Evolutionary conservation across 2,113 vertebrate genomes (phyloP).

Genomic region (Tragelaphus strepsiceros): DNA sequence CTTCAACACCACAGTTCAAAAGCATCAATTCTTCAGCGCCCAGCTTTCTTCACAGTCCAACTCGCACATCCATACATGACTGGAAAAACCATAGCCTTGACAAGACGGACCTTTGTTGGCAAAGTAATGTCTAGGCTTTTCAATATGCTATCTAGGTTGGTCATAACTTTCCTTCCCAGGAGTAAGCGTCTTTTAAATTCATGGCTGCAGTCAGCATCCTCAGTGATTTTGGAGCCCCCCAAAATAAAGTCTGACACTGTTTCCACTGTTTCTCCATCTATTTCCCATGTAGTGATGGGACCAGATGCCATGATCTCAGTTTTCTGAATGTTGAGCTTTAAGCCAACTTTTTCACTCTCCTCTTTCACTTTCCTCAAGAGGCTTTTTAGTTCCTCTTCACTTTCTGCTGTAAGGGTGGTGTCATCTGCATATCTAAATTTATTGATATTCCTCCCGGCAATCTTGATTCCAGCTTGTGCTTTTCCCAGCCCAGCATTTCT

Average conservation of each 20-base stretch:
- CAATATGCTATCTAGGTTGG: not conserved
- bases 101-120: not conserved
- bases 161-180: not conserved
- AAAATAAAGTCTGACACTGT: not conserved
- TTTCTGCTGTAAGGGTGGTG: not conserved
- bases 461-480: not conserved
- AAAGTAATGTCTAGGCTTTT: not conserved
- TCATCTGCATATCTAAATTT: no score
- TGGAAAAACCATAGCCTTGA: not conserved
- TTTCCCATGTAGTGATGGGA: not conserved
- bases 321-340: not conserved
- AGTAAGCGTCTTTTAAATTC: not conserved
- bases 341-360: not conserved
- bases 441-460: no score
- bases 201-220: not conserved
- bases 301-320: not conserved
- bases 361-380: not conserved
- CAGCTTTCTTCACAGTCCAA: not conserved
- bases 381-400: not conserved
- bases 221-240: not conserved
- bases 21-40: fast-evolving
- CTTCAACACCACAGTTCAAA: not conserved
- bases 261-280: not conserved
- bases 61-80: not conserved
- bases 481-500: no score